Evolutionary conservation across 2,888 invertebrate genomes (phyloP).

Genomic region (Aricia artaxerxes): DNA sequence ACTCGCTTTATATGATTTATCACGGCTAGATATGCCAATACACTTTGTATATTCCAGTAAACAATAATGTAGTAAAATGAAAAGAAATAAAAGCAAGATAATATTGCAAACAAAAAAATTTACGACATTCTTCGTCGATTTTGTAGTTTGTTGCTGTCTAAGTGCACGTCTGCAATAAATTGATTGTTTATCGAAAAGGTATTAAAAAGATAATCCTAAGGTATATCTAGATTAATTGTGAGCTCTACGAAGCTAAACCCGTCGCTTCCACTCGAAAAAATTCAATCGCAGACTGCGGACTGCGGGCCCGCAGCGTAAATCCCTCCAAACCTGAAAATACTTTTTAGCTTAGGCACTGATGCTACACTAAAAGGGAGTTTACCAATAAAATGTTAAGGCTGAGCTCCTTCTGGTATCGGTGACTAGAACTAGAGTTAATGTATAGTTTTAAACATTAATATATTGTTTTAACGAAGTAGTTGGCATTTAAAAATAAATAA

Average conservation of each 20-base stretch:
- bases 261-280: constrained; percentile 78
- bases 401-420: background rate
- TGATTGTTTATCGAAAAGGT: constrained; percentile 7
- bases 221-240: constrained; percentile 37
- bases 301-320: constrained; percentile 63
- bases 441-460: background rate
- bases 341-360: constrained; percentile 52
- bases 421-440: background rate
- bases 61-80: constrained; percentile 5
- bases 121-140: background rate
- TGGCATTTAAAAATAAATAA: no score
- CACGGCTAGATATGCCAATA: constrained; percentile 34
- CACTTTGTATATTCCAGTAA: constrained; percentile 22
- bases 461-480: no score
- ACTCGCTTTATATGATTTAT: constrained; percentile 49
- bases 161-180: background rate
- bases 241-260: constrained; percentile 52
- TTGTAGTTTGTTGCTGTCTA: background rate
- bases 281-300: constrained; percentile 68
- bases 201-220: constrained; percentile 11
- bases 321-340: constrained; percentile 69
- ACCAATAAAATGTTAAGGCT: constrained; percentile 3
- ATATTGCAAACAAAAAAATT: background rate
- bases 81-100: background rate
- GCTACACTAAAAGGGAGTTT: constrained; percentile 43